Conservation (phyloP, 2,888 invertebrate genomes). For the Gastrophysa polygoni region DNA sequence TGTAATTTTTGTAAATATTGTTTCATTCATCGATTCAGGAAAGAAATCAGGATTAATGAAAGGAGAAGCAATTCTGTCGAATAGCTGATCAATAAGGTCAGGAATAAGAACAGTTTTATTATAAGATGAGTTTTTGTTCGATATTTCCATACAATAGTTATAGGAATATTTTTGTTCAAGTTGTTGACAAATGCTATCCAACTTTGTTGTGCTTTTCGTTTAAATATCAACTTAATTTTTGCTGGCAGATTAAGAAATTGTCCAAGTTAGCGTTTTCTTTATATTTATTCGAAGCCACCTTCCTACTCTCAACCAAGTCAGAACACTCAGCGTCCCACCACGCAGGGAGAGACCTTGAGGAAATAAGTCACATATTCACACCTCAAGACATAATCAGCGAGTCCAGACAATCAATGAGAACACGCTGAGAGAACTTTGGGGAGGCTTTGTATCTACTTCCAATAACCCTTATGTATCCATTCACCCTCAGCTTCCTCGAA, state of each 20-base stretch:
- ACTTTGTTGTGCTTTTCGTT: conserved; percentile 1
- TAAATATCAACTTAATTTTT: not conserved
- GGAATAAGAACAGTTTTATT: no score
- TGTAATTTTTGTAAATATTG: no score
- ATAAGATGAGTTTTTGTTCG: not conserved
- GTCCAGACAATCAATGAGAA: no score
- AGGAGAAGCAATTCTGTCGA: not conserved
- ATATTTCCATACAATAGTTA: not conserved
- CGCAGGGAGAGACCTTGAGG: not conserved
- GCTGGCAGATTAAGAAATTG: not conserved
- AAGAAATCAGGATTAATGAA: not conserved
- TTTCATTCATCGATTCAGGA: no score
- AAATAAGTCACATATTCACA: no score
- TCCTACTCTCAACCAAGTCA: not conserved
- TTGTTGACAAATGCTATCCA: not conserved
- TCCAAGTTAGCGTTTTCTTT: conserved; percentile 1
- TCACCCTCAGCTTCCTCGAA: no score
- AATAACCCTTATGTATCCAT: no score
- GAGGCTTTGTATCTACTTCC: no score
- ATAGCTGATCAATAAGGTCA: not conserved
- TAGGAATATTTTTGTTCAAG: not conserved
- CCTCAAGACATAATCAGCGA: no score
- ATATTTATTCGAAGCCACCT: not conserved
- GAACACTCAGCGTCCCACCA: conserved; percentile 3
- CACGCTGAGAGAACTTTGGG: no score